Conservation (phyloP, 1,140 invertebrate genomes). For the Procambarus virginalis region DNA sequence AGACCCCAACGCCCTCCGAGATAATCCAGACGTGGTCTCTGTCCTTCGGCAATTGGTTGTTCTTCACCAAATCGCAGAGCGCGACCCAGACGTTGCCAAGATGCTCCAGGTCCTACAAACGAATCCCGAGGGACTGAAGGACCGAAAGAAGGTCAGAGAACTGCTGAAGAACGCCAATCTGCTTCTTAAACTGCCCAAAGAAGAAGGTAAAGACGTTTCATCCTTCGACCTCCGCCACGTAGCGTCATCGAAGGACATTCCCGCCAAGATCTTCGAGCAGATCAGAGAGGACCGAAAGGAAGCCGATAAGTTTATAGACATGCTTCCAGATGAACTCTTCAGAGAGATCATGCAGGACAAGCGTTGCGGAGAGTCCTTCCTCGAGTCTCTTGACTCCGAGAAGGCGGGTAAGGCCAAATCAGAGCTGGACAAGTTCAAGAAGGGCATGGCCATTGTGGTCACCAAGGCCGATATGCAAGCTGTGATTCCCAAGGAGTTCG, state of each 20-base stretch:
- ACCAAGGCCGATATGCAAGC: conserved; percentile 85
- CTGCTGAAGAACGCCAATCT: conserved; percentile 58
- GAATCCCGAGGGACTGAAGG: conserved; percentile 76
- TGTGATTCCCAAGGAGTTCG: conserved; percentile 84
- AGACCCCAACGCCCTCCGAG: conserved; percentile 78
- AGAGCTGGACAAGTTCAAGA: conserved; percentile 67
- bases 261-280: conserved; percentile 68
- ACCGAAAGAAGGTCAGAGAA: conserved; percentile 65
- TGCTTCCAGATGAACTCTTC: conserved; percentile 66
- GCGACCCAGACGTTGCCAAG: conserved; percentile 57
- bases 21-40: conserved; percentile 79
- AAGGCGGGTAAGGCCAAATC: conserved; percentile 75
- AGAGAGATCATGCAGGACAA: conserved; percentile 78
- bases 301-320: conserved; percentile 67
- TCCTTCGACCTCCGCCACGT: conserved; percentile 67
- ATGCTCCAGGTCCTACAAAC: conserved; percentile 62
- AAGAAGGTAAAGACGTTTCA: conserved; percentile 27
- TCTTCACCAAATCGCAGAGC: conserved; percentile 81
- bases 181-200: conserved; percentile 45
- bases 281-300: conserved; percentile 67
- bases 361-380: conserved; percentile 73
- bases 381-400: conserved; percentile 77
- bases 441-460: conserved; percentile 77
- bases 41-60: conserved; percentile 83
- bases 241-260: conserved; percentile 68